A percentile compares a stretch with the other conserved stretches of the same genome.
Evolutionary conservation across 1,140 invertebrate genomes (phyloP).

Genomic region (Leptinotarsa defecta): DNA sequence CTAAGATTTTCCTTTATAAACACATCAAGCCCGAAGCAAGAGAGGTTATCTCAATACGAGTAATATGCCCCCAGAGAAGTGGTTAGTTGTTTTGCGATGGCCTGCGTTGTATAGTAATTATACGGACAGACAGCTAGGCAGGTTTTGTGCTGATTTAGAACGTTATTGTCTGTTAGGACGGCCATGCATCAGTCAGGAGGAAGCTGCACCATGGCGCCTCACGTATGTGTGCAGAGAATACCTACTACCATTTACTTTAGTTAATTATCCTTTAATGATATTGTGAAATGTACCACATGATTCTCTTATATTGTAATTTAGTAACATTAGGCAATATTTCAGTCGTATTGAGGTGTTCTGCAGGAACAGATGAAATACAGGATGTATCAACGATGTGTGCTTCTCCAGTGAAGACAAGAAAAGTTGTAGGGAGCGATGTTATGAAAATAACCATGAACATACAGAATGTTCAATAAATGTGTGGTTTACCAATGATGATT

Average conservation of each 20-base stretch:
- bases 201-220: slow-evolving; percentile 14
- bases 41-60: slow-evolving; percentile 8
- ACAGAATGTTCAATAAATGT: no score
- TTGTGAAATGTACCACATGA: background rate
- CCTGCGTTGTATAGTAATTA: slow-evolving; percentile 26
- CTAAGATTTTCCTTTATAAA: background rate
- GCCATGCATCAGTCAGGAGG: slow-evolving; percentile 1
- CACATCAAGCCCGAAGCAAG: background rate
- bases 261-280: slow-evolving; percentile 26
- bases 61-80: slow-evolving; percentile 14
- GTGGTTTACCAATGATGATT: no score
- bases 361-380: no score
- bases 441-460: no score
- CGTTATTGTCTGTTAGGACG: slow-evolving; percentile 24
- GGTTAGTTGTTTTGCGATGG: slow-evolving; percentile 7
- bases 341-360: no score
- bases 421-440: no score
- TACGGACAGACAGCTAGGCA: slow-evolving; percentile 19
- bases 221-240: slow-evolving; percentile 20
- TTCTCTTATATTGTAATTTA: background rate
- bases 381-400: no score
- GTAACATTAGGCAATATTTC: background rate
- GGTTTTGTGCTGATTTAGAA: slow-evolving; percentile 27
- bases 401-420: no score
- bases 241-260: slow-evolving; percentile 18